A percentile compares a stretch with the other conserved stretches of the same genome.
Evolutionary conservation across 2,888 invertebrate species (phyloP).

Genomic region (Tachina lurida): DNA sequence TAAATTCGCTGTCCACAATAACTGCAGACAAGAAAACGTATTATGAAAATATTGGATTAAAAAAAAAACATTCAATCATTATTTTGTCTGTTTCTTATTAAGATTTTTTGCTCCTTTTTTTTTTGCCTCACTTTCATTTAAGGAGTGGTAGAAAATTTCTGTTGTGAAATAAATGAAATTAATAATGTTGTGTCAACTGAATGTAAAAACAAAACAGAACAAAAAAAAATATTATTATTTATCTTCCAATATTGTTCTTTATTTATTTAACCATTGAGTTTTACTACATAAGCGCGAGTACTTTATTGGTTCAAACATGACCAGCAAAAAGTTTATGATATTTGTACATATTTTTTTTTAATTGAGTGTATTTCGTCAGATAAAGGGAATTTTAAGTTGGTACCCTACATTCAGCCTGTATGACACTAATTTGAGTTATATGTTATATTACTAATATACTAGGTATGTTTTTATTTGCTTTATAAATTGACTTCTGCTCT

Average conservation of each 20-base stretch:
- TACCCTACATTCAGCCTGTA: neutral
- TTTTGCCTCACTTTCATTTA: slow-evolving; percentile 16
- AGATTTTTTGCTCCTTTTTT: slow-evolving; percentile 15
- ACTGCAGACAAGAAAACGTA: slow-evolving; percentile 30
- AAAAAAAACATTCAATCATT: slow-evolving; percentile 41
- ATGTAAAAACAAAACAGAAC: neutral
- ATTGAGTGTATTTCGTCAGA: slow-evolving; percentile 63
- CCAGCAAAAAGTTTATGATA: slow-evolving; percentile 2
- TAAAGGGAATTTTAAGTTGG: slow-evolving; percentile 6
- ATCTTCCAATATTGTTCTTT: slow-evolving; percentile 68
- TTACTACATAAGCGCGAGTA: slow-evolving; percentile 45
- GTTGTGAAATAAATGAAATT: slow-evolving; percentile 42
- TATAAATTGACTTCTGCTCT: too few species aligned
- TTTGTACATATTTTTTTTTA: slow-evolving; percentile 38
- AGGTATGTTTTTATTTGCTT: too few species aligned
- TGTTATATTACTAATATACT: too few species aligned
- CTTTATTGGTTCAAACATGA: slow-evolving; percentile 45
- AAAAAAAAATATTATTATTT: slow-evolving; percentile 46
- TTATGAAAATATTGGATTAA: slow-evolving; percentile 18
- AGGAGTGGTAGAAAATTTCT: slow-evolving; percentile 6
- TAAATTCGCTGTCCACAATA: slow-evolving; percentile 42
- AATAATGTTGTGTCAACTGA: slow-evolving; percentile 64
- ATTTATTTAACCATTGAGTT: slow-evolving; percentile 67
- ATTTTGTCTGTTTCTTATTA: slow-evolving; percentile 56
- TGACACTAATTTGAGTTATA: neutral